A percentile compares a stretch with the other conserved stretches of the same genome.
Conservation (phyloP, 1,140 invertebrate genomes). For the Branchinecta lindahli region DNA sequence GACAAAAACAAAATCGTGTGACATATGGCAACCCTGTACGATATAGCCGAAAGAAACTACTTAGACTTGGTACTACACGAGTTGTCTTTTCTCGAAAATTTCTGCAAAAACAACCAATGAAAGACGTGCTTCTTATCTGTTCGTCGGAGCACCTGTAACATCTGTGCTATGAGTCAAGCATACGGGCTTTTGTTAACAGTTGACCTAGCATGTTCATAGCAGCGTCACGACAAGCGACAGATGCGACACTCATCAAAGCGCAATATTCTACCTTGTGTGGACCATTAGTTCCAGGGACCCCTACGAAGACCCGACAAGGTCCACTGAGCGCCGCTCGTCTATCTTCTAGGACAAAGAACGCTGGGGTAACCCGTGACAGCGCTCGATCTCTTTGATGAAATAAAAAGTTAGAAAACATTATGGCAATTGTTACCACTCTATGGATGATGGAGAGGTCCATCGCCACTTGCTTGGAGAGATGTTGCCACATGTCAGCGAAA, state of each 20-base stretch:
- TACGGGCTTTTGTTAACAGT: neutral
- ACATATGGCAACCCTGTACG: too few species aligned
- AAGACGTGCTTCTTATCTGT: too few species aligned
- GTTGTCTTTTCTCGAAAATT: too few species aligned
- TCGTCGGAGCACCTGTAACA: too few species aligned
- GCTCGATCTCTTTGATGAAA: neutral
- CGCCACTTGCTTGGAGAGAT: too few species aligned
- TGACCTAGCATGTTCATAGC: neutral
- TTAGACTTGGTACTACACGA: too few species aligned
- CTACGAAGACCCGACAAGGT: neutral
- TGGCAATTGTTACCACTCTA: neutral
- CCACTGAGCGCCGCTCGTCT: neutral
- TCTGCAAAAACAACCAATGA: too few species aligned
- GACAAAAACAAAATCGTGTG: too few species aligned
- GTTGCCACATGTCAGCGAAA: too few species aligned
- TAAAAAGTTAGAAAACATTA: conserved; percentile 9
- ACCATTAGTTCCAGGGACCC: neutral
- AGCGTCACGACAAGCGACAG: neutral
- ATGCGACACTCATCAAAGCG: neutral
- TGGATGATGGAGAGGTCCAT: too few species aligned
- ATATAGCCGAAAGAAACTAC: too few species aligned
- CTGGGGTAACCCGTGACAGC: neutral
- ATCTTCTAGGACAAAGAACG: neutral
- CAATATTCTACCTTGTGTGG: neutral
- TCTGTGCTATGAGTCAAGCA: too few species aligned